A percentile compares a stretch with the other conserved stretches of the same genome.
Evolutionary conservation across 2,113 vertebrate genomes (phyloP).

Genomic region (Prunella himalayana): DNA sequence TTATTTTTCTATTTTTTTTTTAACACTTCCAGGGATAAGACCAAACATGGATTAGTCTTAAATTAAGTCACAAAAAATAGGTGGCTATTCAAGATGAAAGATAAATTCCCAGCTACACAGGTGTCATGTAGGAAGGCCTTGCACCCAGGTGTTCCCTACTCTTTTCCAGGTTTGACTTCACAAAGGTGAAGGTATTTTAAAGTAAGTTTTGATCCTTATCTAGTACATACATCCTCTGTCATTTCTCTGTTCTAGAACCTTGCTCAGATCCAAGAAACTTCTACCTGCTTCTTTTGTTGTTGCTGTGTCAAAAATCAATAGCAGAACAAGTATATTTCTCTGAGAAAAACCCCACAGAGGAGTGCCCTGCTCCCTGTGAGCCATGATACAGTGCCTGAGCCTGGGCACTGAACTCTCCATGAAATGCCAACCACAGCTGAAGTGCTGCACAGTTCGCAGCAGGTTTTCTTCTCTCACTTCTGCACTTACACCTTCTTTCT

Average conservation of each 20-base stretch:
- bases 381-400: rapidly evolving
- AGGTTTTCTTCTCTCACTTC: neutral
- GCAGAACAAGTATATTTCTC: neutral
- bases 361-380: neutral
- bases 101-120: neutral
- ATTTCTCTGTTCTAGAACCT: neutral
- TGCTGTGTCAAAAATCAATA: neutral
- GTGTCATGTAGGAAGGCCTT: neutral
- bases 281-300: neutral
- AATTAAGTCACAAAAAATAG: neutral
- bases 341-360: neutral
- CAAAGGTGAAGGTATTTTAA: neutral
- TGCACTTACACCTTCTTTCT: neutral
- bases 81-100: neutral
- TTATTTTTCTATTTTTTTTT: neutral
- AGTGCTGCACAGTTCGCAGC: neutral
- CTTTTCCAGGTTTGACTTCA: neutral
- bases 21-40: neutral
- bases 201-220: neutral
- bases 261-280: neutral
- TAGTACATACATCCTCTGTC: rapidly evolving
- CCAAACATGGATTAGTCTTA: neutral
- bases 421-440: neutral
- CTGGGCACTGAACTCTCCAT: neutral
- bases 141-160: neutral